phyloP scores from a whole-genome alignment of 2,888 invertebrate genomes.

The Euplexia lucipara region DNA sequence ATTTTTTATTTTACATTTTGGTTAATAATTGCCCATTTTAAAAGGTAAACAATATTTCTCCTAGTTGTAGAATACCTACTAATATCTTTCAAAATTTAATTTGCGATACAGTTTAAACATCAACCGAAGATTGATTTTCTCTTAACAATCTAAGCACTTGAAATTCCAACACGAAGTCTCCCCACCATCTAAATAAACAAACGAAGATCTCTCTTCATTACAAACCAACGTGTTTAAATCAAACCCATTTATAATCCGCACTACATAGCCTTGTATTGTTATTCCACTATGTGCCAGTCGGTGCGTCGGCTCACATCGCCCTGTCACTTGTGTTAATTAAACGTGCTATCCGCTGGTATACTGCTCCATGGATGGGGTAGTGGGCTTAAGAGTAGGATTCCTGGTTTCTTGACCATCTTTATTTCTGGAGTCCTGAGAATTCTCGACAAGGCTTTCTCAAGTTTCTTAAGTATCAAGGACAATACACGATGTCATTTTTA shows the following conservation, averaged over 20 bases:
- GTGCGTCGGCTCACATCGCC: conserved; percentile 75
- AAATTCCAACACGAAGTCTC: background rate
- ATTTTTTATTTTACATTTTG: no score
- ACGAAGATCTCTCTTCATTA: conserved; percentile 52
- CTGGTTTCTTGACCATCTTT: background rate
- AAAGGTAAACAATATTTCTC: no score
- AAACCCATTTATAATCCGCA: conserved; percentile 71
- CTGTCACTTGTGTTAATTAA: conserved; percentile 90
- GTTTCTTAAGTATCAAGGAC: no score
- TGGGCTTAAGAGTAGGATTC: background rate
- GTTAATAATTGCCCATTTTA: no score
- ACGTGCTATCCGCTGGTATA: conserved; percentile 76
- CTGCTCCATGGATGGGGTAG: conserved; percentile 71
- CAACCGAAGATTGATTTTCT: no score
- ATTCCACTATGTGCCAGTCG: conserved; percentile 70
- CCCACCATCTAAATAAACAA: conserved; percentile 19
- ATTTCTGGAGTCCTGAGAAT: no score
- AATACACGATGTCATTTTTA: no score
- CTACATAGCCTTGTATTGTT: conserved; percentile 69
- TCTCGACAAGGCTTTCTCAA: no score
- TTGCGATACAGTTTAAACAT: no score
- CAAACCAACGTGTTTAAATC: conserved; percentile 68
- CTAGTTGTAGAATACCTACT: no score
- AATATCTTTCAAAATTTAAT: no score
- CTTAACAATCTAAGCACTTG: background rate